These are phyloP conservation scores for Drosophila atripex DNA, from an alignment of 2,888 invertebrate genomes.

Conservation along the genomic window DNA sequence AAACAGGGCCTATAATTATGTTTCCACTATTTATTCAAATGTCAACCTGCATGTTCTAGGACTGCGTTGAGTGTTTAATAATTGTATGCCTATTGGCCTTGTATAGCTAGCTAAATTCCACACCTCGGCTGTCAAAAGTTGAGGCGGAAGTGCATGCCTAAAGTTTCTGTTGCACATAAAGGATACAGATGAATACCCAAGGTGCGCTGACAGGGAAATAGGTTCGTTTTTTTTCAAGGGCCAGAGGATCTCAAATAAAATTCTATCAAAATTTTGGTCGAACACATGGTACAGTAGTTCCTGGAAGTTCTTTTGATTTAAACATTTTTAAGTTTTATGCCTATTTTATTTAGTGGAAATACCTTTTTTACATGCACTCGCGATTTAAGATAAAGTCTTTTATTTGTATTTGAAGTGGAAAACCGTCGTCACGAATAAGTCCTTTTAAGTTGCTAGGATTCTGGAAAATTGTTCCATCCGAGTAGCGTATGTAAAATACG, in stretches of 20 bases:
- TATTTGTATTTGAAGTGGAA: too few relatives aligned
- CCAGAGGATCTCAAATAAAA: not conserved
- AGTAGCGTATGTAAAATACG: conserved; percentile 31
- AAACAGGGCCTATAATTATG: not conserved
- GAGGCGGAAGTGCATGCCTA: conserved; percentile 57
- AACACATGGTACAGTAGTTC: not conserved
- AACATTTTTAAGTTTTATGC: too few relatives aligned
- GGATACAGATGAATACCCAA: conserved; percentile 44
- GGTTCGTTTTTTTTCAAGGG: not conserved
- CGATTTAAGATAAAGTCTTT: too few relatives aligned
- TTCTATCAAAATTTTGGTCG: too few relatives aligned
- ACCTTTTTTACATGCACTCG: too few relatives aligned
- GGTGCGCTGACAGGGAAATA: conserved; percentile 6
- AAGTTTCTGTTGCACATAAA: conserved; percentile 38
- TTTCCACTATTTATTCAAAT: not conserved
- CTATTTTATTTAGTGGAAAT: too few relatives aligned
- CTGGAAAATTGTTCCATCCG: conserved; percentile 2
- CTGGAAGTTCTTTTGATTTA: not conserved
- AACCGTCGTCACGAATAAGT: too few relatives aligned
- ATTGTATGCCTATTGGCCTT: conserved; percentile 69
- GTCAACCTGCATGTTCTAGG: too few relatives aligned
- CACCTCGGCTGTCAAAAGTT: conserved; percentile 67
- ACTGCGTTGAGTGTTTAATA: conserved; percentile 43
- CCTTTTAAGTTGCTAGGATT: too few relatives aligned
- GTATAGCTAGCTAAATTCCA: conserved; percentile 60